Percentiles rank a stretch among this genome's conserved stretches.
phyloP scores from a whole-genome alignment of 2,888 invertebrate species.

The Liodrosophila aerea region DNA sequence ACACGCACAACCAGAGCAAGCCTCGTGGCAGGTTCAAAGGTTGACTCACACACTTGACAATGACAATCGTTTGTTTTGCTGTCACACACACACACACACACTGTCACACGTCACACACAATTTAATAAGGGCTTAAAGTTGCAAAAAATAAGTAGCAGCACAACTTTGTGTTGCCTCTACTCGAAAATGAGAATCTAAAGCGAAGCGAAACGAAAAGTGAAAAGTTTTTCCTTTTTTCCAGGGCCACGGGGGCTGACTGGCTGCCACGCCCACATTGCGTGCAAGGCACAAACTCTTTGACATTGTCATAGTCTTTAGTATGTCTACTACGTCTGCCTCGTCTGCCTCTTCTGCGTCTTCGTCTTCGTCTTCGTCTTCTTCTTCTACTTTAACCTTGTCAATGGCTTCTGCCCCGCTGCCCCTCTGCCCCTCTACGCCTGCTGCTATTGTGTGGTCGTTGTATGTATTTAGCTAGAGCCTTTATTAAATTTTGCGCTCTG shows the following conservation, averaged over 20 bases:
- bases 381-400: background rate
- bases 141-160: constrained; percentile 31
- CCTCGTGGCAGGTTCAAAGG: constrained; percentile 66
- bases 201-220: constrained; percentile 57
- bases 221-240: constrained; percentile 49
- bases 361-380: constrained; percentile 1
- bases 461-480: constrained; percentile 59
- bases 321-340: constrained; percentile 31
- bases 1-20: constrained; percentile 6
- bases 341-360: constrained; percentile 16
- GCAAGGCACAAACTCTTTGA: constrained; percentile 71
- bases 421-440: background rate
- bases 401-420: constrained; percentile 2
- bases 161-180: constrained; percentile 57
- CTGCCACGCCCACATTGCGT: constrained; percentile 72
- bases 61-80: constrained; percentile 76
- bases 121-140: constrained; percentile 74
- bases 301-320: constrained; percentile 69
- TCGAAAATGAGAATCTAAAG: constrained; percentile 57
- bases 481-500: constrained; percentile 74
- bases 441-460: constrained; percentile 8
- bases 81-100: constrained; percentile 32
- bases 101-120: constrained; percentile 40
- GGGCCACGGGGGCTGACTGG: constrained; percentile 21
- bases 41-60: constrained; percentile 77